Evolutionary conservation across 2,113 vertebrate genomes (phyloP).

Genomic region (Zosterops lateralis): DNA sequence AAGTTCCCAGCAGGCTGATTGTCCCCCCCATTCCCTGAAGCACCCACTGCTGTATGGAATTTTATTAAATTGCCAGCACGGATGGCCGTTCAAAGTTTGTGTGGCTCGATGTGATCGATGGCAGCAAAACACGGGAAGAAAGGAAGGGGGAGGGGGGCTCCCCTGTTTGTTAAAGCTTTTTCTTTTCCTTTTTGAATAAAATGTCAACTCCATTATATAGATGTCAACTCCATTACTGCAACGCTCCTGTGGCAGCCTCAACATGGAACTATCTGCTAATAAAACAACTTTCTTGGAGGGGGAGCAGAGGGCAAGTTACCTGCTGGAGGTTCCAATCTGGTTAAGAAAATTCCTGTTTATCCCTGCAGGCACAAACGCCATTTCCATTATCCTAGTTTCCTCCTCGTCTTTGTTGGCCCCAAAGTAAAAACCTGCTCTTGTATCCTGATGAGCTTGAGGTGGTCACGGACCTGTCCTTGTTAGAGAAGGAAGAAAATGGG

Average conservation of each 20-base stretch:
- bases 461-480: background rate
- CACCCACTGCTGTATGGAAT: background rate
- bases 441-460: accelerated
- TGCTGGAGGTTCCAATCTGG: background rate
- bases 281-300: constrained; percentile 38
- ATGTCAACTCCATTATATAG: constrained; percentile 65
- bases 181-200: constrained; percentile 62
- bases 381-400: background rate
- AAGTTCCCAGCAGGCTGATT: constrained; percentile 10
- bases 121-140: constrained; percentile 16
- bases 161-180: constrained; percentile 39
- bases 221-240: constrained; percentile 71
- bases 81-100: constrained; percentile 19
- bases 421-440: background rate
- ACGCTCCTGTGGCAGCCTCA: constrained; percentile 30
- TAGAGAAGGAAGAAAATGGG: background rate
- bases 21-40: background rate
- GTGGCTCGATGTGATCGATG: background rate
- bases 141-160: background rate
- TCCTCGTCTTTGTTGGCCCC: background rate
- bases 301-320: background rate
- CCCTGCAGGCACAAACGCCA: background rate
- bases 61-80: constrained; percentile 26
- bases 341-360: constrained; percentile 29
- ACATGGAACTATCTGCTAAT: constrained; percentile 19